Evolutionary conservation across 23 tunicate species (phyloP).

Genomic region (Styela plicata): DNA sequence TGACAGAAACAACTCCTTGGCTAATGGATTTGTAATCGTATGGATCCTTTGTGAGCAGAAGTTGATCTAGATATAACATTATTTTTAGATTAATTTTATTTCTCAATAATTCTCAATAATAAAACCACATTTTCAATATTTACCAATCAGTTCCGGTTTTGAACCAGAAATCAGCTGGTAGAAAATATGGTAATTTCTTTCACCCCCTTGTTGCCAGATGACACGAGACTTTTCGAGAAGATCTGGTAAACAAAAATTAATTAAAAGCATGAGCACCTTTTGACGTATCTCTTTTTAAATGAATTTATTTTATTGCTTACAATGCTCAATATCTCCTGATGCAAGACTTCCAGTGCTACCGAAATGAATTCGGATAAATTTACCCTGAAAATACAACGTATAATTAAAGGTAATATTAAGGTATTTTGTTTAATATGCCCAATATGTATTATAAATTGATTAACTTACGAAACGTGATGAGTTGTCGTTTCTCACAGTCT

Average conservation of each 20-base stretch:
- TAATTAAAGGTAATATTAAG: neutral
- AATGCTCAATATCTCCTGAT: slow-evolving; percentile 96
- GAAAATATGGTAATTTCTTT: slow-evolving; percentile 86
- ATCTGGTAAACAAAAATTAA: slow-evolving; percentile 20
- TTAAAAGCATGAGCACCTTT: too few species aligned
- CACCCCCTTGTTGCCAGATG: slow-evolving; percentile 86
- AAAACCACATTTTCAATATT: too few species aligned
- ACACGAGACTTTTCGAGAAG: slow-evolving; percentile 93
- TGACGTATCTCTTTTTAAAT: too few species aligned
- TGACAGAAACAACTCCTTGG: slow-evolving; percentile 31
- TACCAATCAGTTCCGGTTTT: slow-evolving; percentile 91
- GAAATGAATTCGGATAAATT: slow-evolving; percentile 97
- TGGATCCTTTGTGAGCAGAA: slow-evolving; percentile 38
- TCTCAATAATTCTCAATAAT: too few species aligned
- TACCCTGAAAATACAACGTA: slow-evolving; percentile 51
- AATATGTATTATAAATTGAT: neutral
- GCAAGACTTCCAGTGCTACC: slow-evolving; percentile 89
- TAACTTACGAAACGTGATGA: slow-evolving; percentile 90
- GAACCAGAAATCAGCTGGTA: slow-evolving; percentile 86
- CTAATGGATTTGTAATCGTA: slow-evolving; percentile 36
- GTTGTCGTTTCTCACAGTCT: slow-evolving; percentile 92
- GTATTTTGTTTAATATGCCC: neutral
- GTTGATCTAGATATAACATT: slow-evolving; percentile 27
- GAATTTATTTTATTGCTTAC: slow-evolving; percentile 58
- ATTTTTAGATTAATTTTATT: too few species aligned